Base-by-base conservation (phyloP, 2,113 vertebrate genomes). In the Pseudolaguvia tuberculata region DNA sequence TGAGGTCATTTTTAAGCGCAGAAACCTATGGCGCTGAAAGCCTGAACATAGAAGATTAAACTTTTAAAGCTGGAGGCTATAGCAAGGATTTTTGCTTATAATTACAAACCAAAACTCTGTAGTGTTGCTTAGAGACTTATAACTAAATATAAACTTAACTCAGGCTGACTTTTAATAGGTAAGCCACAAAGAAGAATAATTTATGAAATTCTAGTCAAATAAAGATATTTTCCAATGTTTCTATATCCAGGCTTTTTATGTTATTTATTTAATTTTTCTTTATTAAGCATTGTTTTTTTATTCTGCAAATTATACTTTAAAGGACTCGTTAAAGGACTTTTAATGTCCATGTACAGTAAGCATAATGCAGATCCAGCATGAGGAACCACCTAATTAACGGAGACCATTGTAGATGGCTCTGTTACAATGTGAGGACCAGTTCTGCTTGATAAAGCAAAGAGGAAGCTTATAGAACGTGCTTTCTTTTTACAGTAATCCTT, bases 1-100 rank as follows among this genome's bases (percentile, higher is more conserved):
- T 81, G 72, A 78, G 39, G 59, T 68, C 75, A 78, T 78, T 75
- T 57, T 42, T 69, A 67, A 62, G 50, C 50, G 21, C 75, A 79
- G 50, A 31, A 72, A 74, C 69, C 59, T 71, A 51, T 10, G 56
- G 10, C 13, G 47, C 67, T 51, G 59, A 66, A 78, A 62, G 70
- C 50, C 42, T 72, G 62, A 75, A 65, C 47, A 63, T 68, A 42
- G 47, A 75, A 75, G 72, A 75, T 78, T 78, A 81, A 50, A 42
- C 25, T 35, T 48, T 29, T 65, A 27, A 71, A 80, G 72, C 72
- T 69, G 58, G 59, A 66, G 76, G 76, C 55, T 59, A 27, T 61
- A 67, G 47, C 20, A 68, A 65, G 76, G 72, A 78, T 81, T 78
- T 78, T 31, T 47, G 42, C 53, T 81, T 72, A 72, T 81, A 69